Evolutionary conservation across 2,113 vertebrate species (phyloP), one percentile per base, ranked within the genome.

Genomic region (Saguinus midas): DNA sequence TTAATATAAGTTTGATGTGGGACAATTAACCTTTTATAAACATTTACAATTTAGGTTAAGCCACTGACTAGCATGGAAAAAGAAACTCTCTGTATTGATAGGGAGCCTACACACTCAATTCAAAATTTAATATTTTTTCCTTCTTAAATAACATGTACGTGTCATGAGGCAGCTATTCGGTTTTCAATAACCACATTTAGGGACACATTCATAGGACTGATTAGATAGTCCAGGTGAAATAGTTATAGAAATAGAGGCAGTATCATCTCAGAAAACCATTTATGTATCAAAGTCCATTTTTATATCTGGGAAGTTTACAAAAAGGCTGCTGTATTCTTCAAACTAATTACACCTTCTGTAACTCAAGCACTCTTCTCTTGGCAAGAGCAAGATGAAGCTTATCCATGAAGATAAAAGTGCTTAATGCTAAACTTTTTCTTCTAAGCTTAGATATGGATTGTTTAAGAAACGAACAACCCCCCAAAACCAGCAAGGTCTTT

Each of bases 171-270:
- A 98, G 95, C 91, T 98, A 93, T 98, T 98, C 96, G 96, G 97
- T 98, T 98, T 97, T 97, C 97, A 98, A 97, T 93, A 98, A 98
- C 97, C 96, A 96, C 97, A 98, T 97, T 98, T 96, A 98, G 96
- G 98, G 98, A 98, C 98, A 98, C 98, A 98, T 98, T 99, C 98
- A 99, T 97, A 98, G 97, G 88, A 98, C 97, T 97, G 97, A 98
- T 98, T 64, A 96, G 97, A 98, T 95, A 98, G 97, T 98, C 98
- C 98, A 98, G 96, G 97, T 97, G 97, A 98, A 98, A 98, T 96
- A 96, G 98, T 98, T 98, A 98, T 97, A 98, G 97, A 98, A 98
- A 98, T 93, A 97, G 97, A 98, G 81, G 97, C 98, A 97, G 88
- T 97, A 86, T 96, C 78, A 96, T 96, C 84, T 97, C 95, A 97